These are phyloP conservation scores for Acronicta alni DNA, from an alignment of 2,888 invertebrate species.

Conservation along the genomic window DNA sequence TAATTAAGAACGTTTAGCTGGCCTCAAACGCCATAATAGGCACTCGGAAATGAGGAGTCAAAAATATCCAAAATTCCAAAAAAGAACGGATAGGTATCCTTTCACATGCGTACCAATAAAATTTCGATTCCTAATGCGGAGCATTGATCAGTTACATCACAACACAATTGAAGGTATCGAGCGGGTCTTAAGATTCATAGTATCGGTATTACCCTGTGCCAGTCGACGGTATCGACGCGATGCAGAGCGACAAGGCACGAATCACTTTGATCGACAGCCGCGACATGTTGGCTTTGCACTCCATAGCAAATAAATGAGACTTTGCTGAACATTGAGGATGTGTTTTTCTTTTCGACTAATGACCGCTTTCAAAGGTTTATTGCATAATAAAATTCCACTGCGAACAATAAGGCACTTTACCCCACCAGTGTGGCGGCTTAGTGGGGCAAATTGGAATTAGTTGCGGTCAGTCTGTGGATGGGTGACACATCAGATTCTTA, in stretches of 20 bases:
- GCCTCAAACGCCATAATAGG: too few species aligned
- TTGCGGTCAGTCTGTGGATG: too few species aligned
- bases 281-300: slow-evolving; percentile 21
- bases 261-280: slow-evolving; percentile 61
- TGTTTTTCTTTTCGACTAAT: too few species aligned
- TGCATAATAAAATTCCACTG: too few species aligned
- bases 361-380: too few species aligned
- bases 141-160: slow-evolving; percentile 50
- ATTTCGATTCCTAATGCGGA: slow-evolving; percentile 16
- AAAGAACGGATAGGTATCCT: slow-evolving; percentile 1
- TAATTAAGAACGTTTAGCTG: too few species aligned
- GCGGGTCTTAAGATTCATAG: slow-evolving; percentile 54
- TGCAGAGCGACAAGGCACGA: slow-evolving; percentile 57
- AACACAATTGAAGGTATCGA: slow-evolving; percentile 49
- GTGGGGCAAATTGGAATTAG: too few species aligned
- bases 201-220: slow-evolving; percentile 69
- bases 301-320: slow-evolving; percentile 11
- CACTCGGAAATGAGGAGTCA: too few species aligned
- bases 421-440: too few species aligned
- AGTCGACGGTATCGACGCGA: slow-evolving; percentile 61
- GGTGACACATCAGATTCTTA: too few species aligned
- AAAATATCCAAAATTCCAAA: too few species aligned
- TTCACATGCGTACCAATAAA: slow-evolving; percentile 5
- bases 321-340: background rate
- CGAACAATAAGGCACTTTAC: too few species aligned